These are phyloP conservation scores for Syngnathus scovelli DNA, from an alignment of 2,113 vertebrate species.

Conservation along the genomic window DNA sequence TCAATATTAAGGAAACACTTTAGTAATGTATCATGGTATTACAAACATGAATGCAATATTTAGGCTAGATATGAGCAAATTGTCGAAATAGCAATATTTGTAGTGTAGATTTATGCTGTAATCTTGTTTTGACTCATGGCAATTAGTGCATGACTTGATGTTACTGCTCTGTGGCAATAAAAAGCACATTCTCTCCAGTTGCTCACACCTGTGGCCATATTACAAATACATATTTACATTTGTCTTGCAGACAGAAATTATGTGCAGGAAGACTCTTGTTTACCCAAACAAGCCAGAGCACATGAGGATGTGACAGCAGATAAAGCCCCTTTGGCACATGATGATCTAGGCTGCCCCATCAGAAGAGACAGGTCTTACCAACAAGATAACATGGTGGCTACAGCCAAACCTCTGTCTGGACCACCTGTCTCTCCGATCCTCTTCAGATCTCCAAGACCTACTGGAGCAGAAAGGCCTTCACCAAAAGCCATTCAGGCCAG, in stretches of 20 bases:
- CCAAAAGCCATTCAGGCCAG: constrained; percentile 70
- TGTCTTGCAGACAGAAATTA: constrained; percentile 80
- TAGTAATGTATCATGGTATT: constrained; percentile 14
- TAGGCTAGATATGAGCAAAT: constrained; percentile 13
- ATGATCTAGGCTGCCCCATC: constrained; percentile 66
- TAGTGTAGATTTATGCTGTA: constrained; percentile 28
- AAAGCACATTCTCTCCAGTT: constrained; percentile 72
- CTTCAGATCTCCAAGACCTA: constrained; percentile 62
- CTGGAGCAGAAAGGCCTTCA: constrained; percentile 50
- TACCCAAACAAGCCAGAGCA: constrained; percentile 68
- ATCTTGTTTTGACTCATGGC: constrained; percentile 73
- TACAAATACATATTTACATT: constrained; percentile 71
- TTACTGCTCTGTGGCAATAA: constrained; percentile 59
- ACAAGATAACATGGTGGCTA: constrained; percentile 57
- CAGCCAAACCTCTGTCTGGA: constrained; percentile 61
- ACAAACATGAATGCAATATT: constrained; percentile 1
- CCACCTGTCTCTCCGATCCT: constrained; percentile 63
- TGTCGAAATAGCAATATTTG: constrained; percentile 24
- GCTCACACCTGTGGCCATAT: constrained; percentile 65
- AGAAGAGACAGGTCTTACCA: constrained; percentile 67
- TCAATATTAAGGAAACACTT: constrained; percentile 10
- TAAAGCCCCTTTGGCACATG: constrained; percentile 66
- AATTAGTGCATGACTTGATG: constrained; percentile 64
- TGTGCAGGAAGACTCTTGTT: constrained; percentile 73
- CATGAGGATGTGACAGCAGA: constrained; percentile 68